phyloP scores from a whole-genome alignment of 2,888 invertebrate genomes.

The Hymenopus coronatus region DNA sequence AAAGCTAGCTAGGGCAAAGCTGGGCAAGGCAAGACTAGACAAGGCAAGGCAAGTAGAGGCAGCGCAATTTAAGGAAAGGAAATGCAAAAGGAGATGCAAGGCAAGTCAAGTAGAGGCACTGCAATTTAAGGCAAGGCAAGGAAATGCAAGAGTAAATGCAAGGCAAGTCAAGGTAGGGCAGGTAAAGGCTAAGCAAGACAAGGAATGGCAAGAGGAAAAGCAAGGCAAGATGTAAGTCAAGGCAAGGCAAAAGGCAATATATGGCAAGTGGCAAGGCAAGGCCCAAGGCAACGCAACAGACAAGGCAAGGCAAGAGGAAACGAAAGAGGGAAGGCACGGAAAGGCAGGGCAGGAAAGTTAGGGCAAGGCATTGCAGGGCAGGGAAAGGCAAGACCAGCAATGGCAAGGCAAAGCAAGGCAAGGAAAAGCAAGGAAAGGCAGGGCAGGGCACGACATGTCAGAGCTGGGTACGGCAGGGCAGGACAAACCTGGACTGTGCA shows the following conservation, averaged over 20 bases:
- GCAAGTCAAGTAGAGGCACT: background rate
- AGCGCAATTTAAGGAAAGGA: background rate
- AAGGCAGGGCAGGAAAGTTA: background rate
- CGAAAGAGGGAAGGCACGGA: background rate
- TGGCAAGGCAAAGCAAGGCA: too few relatives aligned
- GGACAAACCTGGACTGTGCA: too few relatives aligned
- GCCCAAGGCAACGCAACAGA: too few relatives aligned
- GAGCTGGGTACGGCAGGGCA: too few relatives aligned
- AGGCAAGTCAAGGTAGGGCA: background rate
- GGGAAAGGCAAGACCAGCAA: background rate
- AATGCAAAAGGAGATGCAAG: too few relatives aligned
- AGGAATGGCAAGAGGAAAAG: too few relatives aligned
- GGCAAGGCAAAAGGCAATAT: background rate
- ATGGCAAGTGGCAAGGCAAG: too few relatives aligned
- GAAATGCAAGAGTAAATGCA: too few relatives aligned
- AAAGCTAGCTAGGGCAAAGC: slow-evolving; percentile 11
- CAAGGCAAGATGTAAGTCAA: too few relatives aligned
- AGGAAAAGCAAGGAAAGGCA: too few relatives aligned
- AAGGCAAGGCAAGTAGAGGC: background rate
- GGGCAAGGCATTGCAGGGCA: too few relatives aligned
- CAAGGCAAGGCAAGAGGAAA: background rate
- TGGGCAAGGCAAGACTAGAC: background rate
- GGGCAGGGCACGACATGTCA: too few relatives aligned
- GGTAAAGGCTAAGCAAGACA: background rate
- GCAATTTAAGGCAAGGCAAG: background rate